Conservation (phyloP, 2,797 vertebrate genomes). For the Karalla daura region DNA sequence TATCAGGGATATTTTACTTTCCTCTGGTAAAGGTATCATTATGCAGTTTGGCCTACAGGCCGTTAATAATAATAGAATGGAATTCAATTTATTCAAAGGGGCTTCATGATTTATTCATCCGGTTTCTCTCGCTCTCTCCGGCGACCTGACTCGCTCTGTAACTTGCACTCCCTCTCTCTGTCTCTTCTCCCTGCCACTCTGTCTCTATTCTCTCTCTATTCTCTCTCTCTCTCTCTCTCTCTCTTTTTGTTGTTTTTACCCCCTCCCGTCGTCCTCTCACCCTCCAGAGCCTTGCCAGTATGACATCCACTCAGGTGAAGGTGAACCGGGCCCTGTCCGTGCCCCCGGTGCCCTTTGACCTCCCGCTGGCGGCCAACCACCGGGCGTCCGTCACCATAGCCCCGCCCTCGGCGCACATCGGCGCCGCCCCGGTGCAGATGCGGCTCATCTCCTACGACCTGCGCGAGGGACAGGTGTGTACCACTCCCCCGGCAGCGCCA, state of each 20-base stretch:
- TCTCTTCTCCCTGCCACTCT: slow-evolving; percentile 14
- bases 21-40: slow-evolving; percentile 46
- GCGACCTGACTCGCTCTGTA: slow-evolving; percentile 54
- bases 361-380: slow-evolving; percentile 86
- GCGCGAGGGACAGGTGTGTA: slow-evolving; percentile 94
- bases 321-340: slow-evolving; percentile 89
- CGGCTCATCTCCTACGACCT: slow-evolving; percentile 92
- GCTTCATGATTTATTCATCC: slow-evolving; percentile 73
- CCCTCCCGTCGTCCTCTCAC: too few relatives aligned
- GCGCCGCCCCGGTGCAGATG: slow-evolving; percentile 86
- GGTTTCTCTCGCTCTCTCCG: slow-evolving; percentile 57
- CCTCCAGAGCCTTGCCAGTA: slow-evolving; percentile 88
- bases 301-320: slow-evolving; percentile 89
- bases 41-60: slow-evolving; percentile 59
- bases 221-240: slow-evolving; percentile 26
- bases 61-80: slow-evolving; percentile 63
- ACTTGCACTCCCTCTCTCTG: slow-evolving; percentile 38
- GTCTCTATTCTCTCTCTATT: slow-evolving; percentile 22
- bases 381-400: slow-evolving; percentile 83
- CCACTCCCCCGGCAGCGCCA: too few relatives aligned
- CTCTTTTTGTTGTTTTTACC: slow-evolving; percentile 12
- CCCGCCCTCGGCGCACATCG: slow-evolving; percentile 88
- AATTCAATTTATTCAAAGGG: slow-evolving; percentile 69
- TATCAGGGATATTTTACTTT: slow-evolving; percentile 44
- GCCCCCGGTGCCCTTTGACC: slow-evolving; percentile 87